These are phyloP conservation scores for Cynaeus angustus DNA, from an alignment of 2,888 invertebrate genomes.

Conservation along the genomic window DNA sequence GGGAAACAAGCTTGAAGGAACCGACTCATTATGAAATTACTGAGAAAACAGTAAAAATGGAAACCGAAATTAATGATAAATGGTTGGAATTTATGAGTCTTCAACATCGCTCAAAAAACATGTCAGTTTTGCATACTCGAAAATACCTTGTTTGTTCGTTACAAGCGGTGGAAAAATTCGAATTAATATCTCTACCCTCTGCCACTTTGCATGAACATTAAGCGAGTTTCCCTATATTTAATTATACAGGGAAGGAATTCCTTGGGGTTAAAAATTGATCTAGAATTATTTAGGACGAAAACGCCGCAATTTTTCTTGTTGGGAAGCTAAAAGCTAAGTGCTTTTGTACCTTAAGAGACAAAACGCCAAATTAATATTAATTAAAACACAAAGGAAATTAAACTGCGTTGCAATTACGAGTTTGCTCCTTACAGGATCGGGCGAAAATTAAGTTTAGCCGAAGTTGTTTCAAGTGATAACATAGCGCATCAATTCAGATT, in stretches of 20 bases:
- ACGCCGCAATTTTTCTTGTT: slow-evolving; percentile 42
- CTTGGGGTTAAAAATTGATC: slow-evolving; percentile 39
- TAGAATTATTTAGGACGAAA: slow-evolving; percentile 38
- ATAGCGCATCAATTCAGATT: too few relatives aligned
- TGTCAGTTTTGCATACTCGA: slow-evolving; percentile 6
- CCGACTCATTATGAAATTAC: slow-evolving; percentile 38
- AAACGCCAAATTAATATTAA: slow-evolving; percentile 49
- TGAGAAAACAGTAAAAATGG: slow-evolving; percentile 38
- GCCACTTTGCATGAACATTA: slow-evolving; percentile 1
- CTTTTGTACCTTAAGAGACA: slow-evolving; percentile 45
- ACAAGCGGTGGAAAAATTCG: slow-evolving; percentile 3
- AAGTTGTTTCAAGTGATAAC: too few relatives aligned
- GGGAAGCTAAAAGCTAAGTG: slow-evolving; percentile 38
- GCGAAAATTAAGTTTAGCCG: slow-evolving; percentile 8
- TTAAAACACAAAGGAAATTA: slow-evolving; percentile 48
- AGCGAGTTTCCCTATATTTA: slow-evolving; percentile 19
- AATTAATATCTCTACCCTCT: slow-evolving; percentile 12
- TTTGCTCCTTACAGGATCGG: slow-evolving; percentile 27
- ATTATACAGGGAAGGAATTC: slow-evolving; percentile 22
- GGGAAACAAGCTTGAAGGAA: slow-evolving; percentile 22
- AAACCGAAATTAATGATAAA: slow-evolving; percentile 37
- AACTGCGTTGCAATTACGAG: slow-evolving; percentile 41
- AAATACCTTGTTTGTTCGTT: slow-evolving; percentile 11
- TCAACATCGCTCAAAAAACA: slow-evolving; percentile 10
- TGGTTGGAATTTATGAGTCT: slow-evolving; percentile 19